Conservation (phyloP, 2,888 invertebrate genomes). For the Autographa gamma region DNA sequence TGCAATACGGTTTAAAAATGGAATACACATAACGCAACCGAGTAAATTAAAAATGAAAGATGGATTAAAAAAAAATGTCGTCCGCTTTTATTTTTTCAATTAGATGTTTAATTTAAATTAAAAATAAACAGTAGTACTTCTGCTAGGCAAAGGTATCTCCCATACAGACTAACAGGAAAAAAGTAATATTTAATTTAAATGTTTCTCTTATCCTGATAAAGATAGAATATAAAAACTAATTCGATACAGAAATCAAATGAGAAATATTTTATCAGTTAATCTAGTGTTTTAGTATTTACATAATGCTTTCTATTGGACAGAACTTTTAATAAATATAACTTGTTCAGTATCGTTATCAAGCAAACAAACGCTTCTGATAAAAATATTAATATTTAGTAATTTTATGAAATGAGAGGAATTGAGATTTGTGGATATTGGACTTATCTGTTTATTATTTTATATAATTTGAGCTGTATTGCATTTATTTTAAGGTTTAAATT, state of each 20-base stretch:
- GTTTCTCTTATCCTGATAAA: too few species aligned
- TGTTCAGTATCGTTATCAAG: background rate
- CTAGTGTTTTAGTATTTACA: background rate
- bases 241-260: background rate
- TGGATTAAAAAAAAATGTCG: too few species aligned
- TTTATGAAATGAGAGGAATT: background rate
- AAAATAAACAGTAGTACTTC: too few species aligned
- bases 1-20: too few species aligned
- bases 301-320: background rate
- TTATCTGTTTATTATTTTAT: background rate
- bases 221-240: background rate
- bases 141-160: too few species aligned
- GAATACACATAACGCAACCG: too few species aligned
- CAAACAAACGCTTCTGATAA: background rate
- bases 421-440: background rate
- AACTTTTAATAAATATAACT: background rate
- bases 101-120: too few species aligned
- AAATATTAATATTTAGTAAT: conserved; percentile 3
- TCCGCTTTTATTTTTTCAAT: too few species aligned
- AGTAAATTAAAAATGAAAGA: too few species aligned
- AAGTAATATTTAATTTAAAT: too few species aligned
- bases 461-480: background rate
- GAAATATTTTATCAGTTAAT: background rate
- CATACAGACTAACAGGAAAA: too few species aligned
- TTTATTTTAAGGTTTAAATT: background rate